Evolutionary conservation across 2,888 invertebrate genomes (phyloP), one percentile per base, ranked within the genome.

Genomic region (Argynnis bischoffii): DNA sequence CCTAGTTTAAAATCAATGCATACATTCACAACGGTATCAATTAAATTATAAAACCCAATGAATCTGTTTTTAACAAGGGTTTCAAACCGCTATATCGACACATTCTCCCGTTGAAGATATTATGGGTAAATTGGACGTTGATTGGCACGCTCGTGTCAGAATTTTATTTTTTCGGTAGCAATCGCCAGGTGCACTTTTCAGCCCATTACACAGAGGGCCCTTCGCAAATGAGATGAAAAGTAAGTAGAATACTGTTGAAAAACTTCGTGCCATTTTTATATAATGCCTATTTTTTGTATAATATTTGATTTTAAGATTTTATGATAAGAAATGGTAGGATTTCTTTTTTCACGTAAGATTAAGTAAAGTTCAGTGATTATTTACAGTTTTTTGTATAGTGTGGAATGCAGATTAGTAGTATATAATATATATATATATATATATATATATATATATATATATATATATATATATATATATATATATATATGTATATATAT

Each of bases 161-260:
- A 26, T 61, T 51, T 35, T 35, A 61, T 61, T 66, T 59, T 59
- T 66, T 60, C 65, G 16, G 41, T 56, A 64, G 56, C 64, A 64
- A 64, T 66, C 54, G 18, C 51, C 51, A 47, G 59, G 54, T 66
- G 65, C 65, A 54, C 47, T 66, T 59, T 54, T 47, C 47, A 55
- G 48, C 31, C 55, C 41, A 57, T 54, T 64, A 51, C 31, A 15
- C 35, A 55, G 16, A 55, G 15, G 16, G 16, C 50, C 18, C 51
- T 61, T 51, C 35, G 51, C 50, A 51, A 61, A 16, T 51, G 18
- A 61, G 16, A 8, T 15, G 16, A 26, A 26, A 47, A 21, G 55
- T 6, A 55, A 35, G 35, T 11, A 41, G 8, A 41, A 8, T 16
- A 41, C 4, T 46, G 21, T 1, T 57, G 3, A 21, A 46, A 47